These are phyloP conservation scores for Eptesicus fuscus DNA, from an alignment of 2,113 vertebrate species.

Conservation along the genomic window DNA sequence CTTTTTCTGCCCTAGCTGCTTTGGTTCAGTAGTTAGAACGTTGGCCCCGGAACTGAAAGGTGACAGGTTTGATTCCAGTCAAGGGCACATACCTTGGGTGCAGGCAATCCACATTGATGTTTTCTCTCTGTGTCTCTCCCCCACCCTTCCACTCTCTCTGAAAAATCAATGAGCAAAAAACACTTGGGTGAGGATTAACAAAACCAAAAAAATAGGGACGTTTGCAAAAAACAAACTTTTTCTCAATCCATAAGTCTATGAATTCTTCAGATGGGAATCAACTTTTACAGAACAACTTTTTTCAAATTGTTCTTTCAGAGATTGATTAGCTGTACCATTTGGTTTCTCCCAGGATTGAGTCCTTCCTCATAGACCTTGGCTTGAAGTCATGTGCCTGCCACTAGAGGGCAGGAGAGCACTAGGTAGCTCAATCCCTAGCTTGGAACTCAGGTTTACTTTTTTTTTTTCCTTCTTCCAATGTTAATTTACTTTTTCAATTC, in stretches of 20 bases:
- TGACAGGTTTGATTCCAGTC: no score
- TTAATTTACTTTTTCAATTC: neutral
- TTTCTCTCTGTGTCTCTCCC: no score
- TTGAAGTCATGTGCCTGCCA: neutral
- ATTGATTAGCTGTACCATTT: neutral
- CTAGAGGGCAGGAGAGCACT: neutral
- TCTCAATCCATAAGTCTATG: neutral
- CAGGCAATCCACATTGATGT: no score
- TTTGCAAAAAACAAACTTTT: neutral
- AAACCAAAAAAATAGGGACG: no score
- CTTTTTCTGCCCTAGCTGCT: neutral
- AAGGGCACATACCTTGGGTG: no score
- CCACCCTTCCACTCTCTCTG: no score
- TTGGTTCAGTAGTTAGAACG: no score
- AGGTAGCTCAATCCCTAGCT: neutral
- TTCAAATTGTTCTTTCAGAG: neutral
- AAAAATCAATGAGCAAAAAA: no score
- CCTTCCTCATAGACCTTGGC: neutral
- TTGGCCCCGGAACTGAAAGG: no score
- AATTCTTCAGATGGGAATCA: neutral
- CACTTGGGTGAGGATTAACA: no score
- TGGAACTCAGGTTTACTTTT: neutral
- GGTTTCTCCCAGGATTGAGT: neutral
- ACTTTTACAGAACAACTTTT: neutral
- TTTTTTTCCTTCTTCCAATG: neutral